These are phyloP conservation scores for Onthophagus sagittarius DNA, from an alignment of 2,888 invertebrate species.

Conservation along the genomic window DNA sequence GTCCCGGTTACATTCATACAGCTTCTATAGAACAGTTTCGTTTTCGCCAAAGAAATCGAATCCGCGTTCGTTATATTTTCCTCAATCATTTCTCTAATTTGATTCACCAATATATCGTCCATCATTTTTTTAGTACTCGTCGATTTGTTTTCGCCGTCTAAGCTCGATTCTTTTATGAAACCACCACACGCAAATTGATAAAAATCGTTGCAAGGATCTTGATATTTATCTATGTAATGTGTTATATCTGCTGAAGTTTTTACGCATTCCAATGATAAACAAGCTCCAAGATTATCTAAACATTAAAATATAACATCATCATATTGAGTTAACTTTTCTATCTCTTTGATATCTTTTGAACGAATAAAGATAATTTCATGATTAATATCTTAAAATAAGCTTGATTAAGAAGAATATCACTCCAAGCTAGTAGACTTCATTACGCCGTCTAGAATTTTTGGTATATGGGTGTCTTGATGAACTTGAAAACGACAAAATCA, in stretches of 20 bases:
- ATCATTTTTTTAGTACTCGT: conserved; percentile 23
- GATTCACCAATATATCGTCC: conserved; percentile 25
- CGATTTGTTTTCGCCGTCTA: conserved; percentile 14
- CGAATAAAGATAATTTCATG: too few species aligned
- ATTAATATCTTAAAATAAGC: too few species aligned
- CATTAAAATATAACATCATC: neutral
- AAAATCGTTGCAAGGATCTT: conserved; percentile 33
- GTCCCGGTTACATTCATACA: conserved; percentile 42
- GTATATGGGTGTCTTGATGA: too few species aligned
- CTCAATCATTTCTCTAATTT: conserved; percentile 33
- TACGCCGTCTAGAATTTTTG: too few species aligned
- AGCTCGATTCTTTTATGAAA: conserved; percentile 28
- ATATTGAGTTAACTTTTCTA: neutral
- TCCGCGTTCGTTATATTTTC: conserved; percentile 27
- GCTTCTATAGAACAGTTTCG: conserved; percentile 35
- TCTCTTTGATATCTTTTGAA: too few species aligned
- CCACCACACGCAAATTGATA: conserved; percentile 33
- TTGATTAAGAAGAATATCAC: too few species aligned
- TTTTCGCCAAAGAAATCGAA: conserved; percentile 27
- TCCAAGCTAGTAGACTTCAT: too few species aligned
- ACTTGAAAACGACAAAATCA: too few species aligned
- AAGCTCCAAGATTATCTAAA: conserved; percentile 28
- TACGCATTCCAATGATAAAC: conserved; percentile 30
- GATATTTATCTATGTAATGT: conserved; percentile 28
- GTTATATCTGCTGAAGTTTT: conserved; percentile 31